phyloP scores from a whole-genome alignment of 2,888 invertebrate species.

The Epicampocera succincta region DNA sequence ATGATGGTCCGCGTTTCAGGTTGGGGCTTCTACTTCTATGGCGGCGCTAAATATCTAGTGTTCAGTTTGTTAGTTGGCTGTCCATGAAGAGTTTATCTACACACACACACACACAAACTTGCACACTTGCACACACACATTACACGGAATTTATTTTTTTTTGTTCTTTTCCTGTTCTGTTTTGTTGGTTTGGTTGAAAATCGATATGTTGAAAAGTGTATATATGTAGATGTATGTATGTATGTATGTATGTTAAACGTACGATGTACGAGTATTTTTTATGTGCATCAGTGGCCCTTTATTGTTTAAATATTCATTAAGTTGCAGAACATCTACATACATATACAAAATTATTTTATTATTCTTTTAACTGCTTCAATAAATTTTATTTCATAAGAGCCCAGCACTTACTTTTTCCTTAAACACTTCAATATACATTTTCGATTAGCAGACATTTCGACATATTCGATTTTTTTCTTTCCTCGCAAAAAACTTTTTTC shows the following conservation, averaged over 20 bases:
- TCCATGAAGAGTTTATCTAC: slow-evolving; percentile 43
- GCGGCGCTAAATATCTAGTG: slow-evolving; percentile 55
- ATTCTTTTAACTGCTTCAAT: not conserved
- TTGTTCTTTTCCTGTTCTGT: slow-evolving; percentile 40
- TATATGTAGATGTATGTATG: too few relatives aligned
- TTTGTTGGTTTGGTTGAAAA: slow-evolving; percentile 74
- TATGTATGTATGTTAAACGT: slow-evolving; percentile 33
- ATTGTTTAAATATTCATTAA: slow-evolving; percentile 34
- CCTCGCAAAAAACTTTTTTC: slow-evolving; percentile 22
- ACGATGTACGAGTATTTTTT: slow-evolving; percentile 45
- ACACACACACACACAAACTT: slow-evolving; percentile 1
- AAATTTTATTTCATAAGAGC: slow-evolving; percentile 31
- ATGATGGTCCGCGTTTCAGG: slow-evolving; percentile 44
- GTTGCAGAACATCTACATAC: slow-evolving; percentile 3
- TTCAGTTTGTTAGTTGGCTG: slow-evolving; percentile 55
- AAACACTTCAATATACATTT: slow-evolving; percentile 60
- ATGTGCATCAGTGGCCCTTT: slow-evolving; percentile 48
- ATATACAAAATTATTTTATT: not conserved
- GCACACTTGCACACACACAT: slow-evolving; percentile 1
- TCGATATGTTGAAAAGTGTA: slow-evolving; percentile 74
- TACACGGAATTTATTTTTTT: slow-evolving; percentile 24
- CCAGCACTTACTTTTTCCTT: slow-evolving; percentile 62
- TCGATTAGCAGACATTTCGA: slow-evolving; percentile 61
- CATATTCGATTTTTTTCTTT: slow-evolving; percentile 50
- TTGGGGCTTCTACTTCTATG: slow-evolving; percentile 49